Evolutionary conservation across 2,888 invertebrate species (phyloP).

Genomic region (Amorpha juglandis): DNA sequence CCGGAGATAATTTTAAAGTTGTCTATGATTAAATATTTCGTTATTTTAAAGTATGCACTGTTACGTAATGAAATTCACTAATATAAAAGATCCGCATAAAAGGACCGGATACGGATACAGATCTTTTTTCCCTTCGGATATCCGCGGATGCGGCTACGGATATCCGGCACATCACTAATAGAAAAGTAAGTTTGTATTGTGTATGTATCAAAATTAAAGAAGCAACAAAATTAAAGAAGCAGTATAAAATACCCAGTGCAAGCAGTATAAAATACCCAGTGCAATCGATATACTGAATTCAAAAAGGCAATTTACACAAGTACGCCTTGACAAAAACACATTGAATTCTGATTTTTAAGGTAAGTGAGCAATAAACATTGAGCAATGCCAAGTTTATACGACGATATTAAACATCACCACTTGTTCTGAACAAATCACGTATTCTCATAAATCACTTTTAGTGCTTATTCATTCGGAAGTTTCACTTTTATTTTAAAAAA

Average conservation of each 20-base stretch:
- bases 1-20: too few species aligned
- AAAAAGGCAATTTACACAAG: constrained; percentile 25
- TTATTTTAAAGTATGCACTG: too few species aligned
- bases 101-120: too few species aligned
- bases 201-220: too few species aligned
- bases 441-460: constrained; percentile 25
- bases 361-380: constrained; percentile 50
- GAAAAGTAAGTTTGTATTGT: too few species aligned
- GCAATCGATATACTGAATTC: background rate
- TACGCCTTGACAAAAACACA: constrained; percentile 15
- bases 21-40: too few species aligned
- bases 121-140: too few species aligned
- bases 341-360: constrained; percentile 34
- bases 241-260: background rate
- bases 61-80: too few species aligned
- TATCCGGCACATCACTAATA: too few species aligned
- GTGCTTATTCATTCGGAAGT: constrained; percentile 16
- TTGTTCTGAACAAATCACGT: constrained; percentile 11
- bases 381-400: constrained; percentile 36
- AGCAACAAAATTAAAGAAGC: too few species aligned
- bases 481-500: background rate
- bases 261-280: background rate
- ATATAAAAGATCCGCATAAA: too few species aligned
- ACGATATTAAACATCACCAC: constrained; percentile 43
- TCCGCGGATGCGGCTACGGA: too few species aligned